Conservation (phyloP, 2,888 invertebrate genomes). For the Nephrotoma flavescens region DNA sequence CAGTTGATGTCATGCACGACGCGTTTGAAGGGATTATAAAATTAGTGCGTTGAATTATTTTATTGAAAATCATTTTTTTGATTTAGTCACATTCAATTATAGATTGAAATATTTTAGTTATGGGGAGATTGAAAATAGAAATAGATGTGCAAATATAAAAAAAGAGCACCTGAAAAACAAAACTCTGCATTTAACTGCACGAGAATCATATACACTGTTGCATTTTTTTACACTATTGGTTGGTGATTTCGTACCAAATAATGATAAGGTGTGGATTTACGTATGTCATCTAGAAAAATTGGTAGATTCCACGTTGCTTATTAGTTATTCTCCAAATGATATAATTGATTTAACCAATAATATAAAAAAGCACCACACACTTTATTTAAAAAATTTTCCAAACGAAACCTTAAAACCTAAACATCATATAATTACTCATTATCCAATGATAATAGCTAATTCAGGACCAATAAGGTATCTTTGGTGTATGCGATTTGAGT, state of each 20-base stretch:
- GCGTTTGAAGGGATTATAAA: too few species aligned
- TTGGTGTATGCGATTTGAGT: constrained; percentile 10
- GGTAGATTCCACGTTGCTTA: neutral
- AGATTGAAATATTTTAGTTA: too few species aligned
- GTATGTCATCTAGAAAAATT: neutral
- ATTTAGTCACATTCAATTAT: too few species aligned
- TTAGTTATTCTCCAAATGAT: neutral
- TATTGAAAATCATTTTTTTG: too few species aligned
- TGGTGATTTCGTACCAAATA: constrained; percentile 10
- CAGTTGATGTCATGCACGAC: constrained; percentile 5
- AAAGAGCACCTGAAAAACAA: too few species aligned
- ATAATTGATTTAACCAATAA: neutral
- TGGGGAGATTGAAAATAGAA: too few species aligned
- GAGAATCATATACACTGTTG: constrained; percentile 10
- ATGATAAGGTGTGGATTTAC: constrained; percentile 10
- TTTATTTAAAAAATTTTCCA: neutral
- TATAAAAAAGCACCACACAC: neutral
- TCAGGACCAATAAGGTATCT: constrained; percentile 8
- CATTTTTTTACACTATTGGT: constrained; percentile 8
- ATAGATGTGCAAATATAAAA: too few species aligned
- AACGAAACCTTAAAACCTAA: constrained; percentile 11
- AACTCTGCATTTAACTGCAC: too few species aligned
- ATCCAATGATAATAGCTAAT: constrained; percentile 7
- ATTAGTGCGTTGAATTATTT: too few species aligned
- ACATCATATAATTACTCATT: constrained; percentile 10